Base-by-base conservation (phyloP, 2,797 vertebrate species). In the Heliangelus exortis region DNA sequence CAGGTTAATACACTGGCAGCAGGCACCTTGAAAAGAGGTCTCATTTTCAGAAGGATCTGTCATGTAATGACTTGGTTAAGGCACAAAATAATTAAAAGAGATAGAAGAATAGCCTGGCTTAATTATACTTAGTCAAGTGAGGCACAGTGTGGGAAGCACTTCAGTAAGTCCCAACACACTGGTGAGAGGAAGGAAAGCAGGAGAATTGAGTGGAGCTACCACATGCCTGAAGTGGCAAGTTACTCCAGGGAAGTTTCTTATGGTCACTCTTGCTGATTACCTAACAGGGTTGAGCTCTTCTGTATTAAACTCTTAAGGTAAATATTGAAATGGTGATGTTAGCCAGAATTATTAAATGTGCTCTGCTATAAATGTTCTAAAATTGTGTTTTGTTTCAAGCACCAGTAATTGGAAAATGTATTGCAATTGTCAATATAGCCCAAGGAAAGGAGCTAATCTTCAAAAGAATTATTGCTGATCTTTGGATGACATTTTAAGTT, bases 81-180 rank as follows among this genome's bases (percentile, higher is more conserved):
- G 39, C 61, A 80, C 77, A 84, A 4, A n/a, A 20, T 77, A 5
- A 14, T 69, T 55, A 19, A 4, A 31, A 48, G 25, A 61, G 31
- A 25, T 81, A 41, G 39, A 63, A 67, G 63, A 81, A 41, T 39
- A 25, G 17, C 71, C 21, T 53, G 22, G 47, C 12, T 88, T 45
- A 61, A 6, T 67, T 83, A 13, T 4, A 31, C 15, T 54, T 73
- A 29, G 8, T 48, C 12, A 23, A 69, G 45, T 51, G 85, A 20
- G 63, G 19, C 15, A 26, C 22, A 13, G 43, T 58, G 54, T 57
- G 57, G n/a, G 8, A 26, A 41, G 47, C 29, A 25, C 33, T 82
- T 76, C 22, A 23, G 48, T 45, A 20, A 71, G 71, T 31, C 28
- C 23, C n/a, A 45, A 0, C 31, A 1, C 0, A 0, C 15, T 34